phyloP scores from a whole-genome alignment of 2,888 invertebrate genomes.

The Bursaphelenchus okinawaensis region DNA sequence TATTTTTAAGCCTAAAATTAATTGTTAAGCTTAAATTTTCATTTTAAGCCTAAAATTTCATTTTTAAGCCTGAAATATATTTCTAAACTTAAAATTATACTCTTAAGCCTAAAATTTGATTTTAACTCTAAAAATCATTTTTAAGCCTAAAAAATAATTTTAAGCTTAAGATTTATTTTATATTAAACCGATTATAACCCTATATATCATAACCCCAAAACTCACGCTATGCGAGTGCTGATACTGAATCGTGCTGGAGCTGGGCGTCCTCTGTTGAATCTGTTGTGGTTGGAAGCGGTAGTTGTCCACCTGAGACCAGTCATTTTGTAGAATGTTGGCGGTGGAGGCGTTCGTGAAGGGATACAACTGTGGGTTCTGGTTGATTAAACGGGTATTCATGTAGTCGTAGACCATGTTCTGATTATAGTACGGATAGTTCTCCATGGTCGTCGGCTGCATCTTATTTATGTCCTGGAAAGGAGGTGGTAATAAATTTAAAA shows the following conservation, averaged over 20 bases:
- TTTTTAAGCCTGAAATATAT: too few relatives aligned
- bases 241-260: background rate
- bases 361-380: background rate
- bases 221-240: conserved; percentile 7
- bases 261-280: background rate
- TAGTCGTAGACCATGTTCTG: conserved; percentile 30
- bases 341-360: background rate
- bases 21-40: too few relatives aligned
- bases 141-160: too few relatives aligned
- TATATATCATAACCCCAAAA: too few relatives aligned
- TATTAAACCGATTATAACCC: too few relatives aligned
- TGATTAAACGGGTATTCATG: conserved; percentile 21
- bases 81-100: too few relatives aligned
- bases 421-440: conserved; percentile 38
- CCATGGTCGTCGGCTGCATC: conserved; percentile 38
- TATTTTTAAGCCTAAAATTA: too few relatives aligned
- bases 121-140: too few relatives aligned
- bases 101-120: too few relatives aligned
- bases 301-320: conserved; percentile 12
- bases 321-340: background rate
- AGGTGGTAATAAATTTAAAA: too few relatives aligned
- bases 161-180: too few relatives aligned
- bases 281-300: conserved; percentile 5
- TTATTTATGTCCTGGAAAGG: conserved; percentile 48
- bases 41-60: too few relatives aligned